Base-by-base conservation (phyloP, 2,797 vertebrate species). In the Strix occidentalis region DNA sequence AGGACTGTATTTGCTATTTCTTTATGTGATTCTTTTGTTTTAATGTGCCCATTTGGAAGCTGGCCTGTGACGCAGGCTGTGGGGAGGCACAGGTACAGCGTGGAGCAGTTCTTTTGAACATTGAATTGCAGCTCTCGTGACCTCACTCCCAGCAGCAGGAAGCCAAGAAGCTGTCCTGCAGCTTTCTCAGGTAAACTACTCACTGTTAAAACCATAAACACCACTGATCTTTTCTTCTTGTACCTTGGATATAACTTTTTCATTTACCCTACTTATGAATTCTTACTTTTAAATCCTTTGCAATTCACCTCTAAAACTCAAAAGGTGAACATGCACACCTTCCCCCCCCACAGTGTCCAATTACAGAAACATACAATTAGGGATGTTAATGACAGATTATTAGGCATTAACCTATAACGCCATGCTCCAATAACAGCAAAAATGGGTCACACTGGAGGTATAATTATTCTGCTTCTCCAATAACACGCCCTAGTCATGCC, bases 401-500 rank as follows among this genome's bases (percentile, higher is more conserved):
- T 90, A 91, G 66, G 37, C 75, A 96, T 94, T 94, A 91, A 90
- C 94, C 78, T 95, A 53, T 89, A 95, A 91, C 10, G 13, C 39
- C 1, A 2, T 84, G 80, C 77, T 95, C 93, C 92, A 94, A 21
- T 82, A 96, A 75, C 84, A 94, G 58, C 75, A 94, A 89, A 91
- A 92, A 92, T 93, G 96, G 96, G 95, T 96, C 95, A 94, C 51
- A 39, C 56, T 37, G 33, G 60, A 77, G 45, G 83, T 78, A 26
- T 96, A 95, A 97, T 96, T 97, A 90, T 89, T 74, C 41, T 77
- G 46, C 45, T 89, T 96, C 87, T 93, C 71, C 86, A 94, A 29
- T 77, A 94, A 75, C 86, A 71, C 0, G 0, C 79, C 75, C 60
- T 85, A 60, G 33, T 76, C 3, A 0, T 82, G 56, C 45, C 39